Evolutionary conservation across 2,797 vertebrate genomes (phyloP).

Genomic region (Otolemur crassicaudatus): DNA sequence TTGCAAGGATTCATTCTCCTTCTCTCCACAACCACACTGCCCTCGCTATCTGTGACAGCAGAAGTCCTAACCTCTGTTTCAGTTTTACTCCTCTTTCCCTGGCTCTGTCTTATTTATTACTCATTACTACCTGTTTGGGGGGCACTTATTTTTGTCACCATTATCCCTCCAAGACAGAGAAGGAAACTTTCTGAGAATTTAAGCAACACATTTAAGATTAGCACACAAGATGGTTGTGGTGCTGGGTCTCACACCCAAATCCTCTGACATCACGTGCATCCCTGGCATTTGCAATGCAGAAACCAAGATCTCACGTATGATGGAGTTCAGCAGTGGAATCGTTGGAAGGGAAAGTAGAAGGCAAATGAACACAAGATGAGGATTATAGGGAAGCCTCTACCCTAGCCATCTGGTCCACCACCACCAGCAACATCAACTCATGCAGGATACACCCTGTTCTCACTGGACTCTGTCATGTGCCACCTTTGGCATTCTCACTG

Average conservation of each 20-base stretch:
- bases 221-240: background rate
- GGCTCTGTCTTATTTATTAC: background rate
- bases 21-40: background rate
- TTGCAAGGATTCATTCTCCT: background rate
- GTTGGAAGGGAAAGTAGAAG: background rate
- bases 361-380: too few relatives aligned
- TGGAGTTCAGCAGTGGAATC: background rate
- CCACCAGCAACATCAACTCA: background rate
- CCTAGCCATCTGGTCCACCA: background rate
- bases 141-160: too few relatives aligned
- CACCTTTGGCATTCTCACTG: background rate
- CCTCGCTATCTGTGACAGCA: background rate
- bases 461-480: background rate
- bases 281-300: background rate
- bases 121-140: background rate
- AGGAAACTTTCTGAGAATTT: background rate
- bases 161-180: background rate
- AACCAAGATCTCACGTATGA: background rate
- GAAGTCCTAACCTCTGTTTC: background rate
- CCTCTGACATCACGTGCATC: background rate
- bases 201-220: background rate
- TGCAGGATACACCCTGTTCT: background rate
- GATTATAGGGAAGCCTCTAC: background rate
- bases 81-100: background rate
- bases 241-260: background rate